Conservation (phyloP, 2,797 vertebrate genomes). For the Pseudochromis fuscus region DNA sequence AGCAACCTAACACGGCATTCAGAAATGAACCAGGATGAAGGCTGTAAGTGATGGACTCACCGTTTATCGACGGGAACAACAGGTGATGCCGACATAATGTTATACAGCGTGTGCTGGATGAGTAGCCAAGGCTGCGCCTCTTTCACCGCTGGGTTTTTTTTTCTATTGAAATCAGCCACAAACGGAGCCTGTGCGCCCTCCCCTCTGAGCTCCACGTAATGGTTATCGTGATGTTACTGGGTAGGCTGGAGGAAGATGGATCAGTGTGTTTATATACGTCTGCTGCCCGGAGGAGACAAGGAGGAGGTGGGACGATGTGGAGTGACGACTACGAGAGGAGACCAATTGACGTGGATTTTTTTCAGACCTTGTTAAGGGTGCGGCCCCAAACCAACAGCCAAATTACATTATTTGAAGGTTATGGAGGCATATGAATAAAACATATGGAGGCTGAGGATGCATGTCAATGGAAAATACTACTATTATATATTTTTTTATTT, state of each 20-base stretch:
- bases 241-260: constrained; percentile 79
- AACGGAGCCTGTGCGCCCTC: constrained; percentile 65
- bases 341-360: constrained; percentile 70
- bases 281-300: constrained; percentile 71
- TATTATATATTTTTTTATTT: background rate
- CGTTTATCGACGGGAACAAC: constrained; percentile 68
- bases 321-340: constrained; percentile 72
- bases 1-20: background rate
- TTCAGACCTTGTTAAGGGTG: constrained; percentile 76
- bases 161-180: constrained; percentile 60
- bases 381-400: constrained; percentile 68
- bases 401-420: constrained; percentile 68
- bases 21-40: constrained; percentile 3
- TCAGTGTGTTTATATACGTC: constrained; percentile 81
- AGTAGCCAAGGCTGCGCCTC: constrained; percentile 55
- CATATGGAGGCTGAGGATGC: constrained; percentile 15
- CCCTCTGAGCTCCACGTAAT: constrained; percentile 71
- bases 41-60: constrained; percentile 67
- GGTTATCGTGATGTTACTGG: constrained; percentile 79
- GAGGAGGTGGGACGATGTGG: constrained; percentile 67
- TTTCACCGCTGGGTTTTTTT: constrained; percentile 25
- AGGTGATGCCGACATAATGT: constrained; percentile 64
- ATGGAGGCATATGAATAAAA: constrained; percentile 51
- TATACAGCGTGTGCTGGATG: constrained; percentile 32
- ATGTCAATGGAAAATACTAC: constrained; percentile 10